phyloP scores from a whole-genome alignment of 1,140 invertebrate species.

The Dendroctonus valens region DNA sequence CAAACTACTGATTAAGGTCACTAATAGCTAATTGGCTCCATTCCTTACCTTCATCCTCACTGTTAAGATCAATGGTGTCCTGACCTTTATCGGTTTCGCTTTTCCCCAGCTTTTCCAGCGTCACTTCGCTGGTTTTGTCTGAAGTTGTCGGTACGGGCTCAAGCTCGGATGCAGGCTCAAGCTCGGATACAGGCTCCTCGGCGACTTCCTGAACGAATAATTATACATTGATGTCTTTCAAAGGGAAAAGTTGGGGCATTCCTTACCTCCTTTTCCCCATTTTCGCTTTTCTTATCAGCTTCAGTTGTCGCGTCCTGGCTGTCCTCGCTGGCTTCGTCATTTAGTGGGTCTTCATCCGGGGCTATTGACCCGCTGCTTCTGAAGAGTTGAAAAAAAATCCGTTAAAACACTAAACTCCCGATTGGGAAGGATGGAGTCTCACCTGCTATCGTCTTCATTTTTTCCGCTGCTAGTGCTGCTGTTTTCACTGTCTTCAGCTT shows the following conservation, averaged over 20 bases:
- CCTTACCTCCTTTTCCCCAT: background rate
- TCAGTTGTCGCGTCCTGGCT: conserved; percentile 6
- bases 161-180: too few species aligned
- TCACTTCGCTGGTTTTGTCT: too few species aligned
- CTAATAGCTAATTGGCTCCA: too few species aligned
- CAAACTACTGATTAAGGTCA: too few species aligned
- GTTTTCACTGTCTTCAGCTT: conserved; percentile 35
- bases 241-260: background rate
- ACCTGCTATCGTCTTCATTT: conserved; percentile 21
- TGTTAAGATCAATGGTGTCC: conserved; percentile 48
- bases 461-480: conserved; percentile 29
- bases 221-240: too few species aligned
- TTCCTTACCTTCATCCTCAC: conserved; percentile 46
- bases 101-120: too few species aligned
- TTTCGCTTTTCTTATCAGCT: conserved; percentile 6
- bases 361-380: too few species aligned
- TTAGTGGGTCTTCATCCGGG: background rate
- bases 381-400: too few species aligned
- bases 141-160: too few species aligned
- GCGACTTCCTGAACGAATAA: too few species aligned
- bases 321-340: conserved; percentile 9
- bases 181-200: too few species aligned
- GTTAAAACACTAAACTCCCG: too few species aligned
- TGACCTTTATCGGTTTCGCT: conserved; percentile 7
- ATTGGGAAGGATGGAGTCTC: background rate